phyloP scores from a whole-genome alignment of 2,797 vertebrate species.

The Ctenosaura bakeri region DNA sequence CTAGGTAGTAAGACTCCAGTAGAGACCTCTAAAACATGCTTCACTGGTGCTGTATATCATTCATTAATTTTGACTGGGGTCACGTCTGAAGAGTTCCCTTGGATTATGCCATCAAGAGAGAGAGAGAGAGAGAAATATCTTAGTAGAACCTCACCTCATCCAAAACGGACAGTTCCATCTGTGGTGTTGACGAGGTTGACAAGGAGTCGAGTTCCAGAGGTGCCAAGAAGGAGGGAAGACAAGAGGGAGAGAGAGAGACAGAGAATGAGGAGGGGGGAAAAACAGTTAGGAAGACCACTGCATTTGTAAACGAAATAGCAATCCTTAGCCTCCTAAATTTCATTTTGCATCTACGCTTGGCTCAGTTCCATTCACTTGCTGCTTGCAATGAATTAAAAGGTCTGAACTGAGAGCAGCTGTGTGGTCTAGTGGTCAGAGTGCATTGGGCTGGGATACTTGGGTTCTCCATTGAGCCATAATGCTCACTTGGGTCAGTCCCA shows the following conservation, averaged over 20 bases:
- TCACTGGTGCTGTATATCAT: too few species aligned
- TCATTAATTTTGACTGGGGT: not conserved
- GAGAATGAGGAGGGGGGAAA: not conserved
- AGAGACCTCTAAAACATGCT: too few species aligned
- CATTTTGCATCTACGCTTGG: fast-evolving
- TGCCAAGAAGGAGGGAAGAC: not conserved
- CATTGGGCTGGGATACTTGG: too few species aligned
- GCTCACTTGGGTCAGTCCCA: too few species aligned
- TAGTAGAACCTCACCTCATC: slow-evolving; percentile 29
- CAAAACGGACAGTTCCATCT: slow-evolving; percentile 18
- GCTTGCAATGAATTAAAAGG: not conserved
- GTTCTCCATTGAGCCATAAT: too few species aligned
- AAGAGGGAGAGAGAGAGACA: not conserved
- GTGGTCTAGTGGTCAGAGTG: not conserved
- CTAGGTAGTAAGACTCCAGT: not conserved
- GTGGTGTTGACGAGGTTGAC: not conserved
- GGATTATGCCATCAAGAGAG: not conserved
- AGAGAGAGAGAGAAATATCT: not conserved
- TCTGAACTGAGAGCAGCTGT: too few species aligned
- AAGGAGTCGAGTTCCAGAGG: not conserved
- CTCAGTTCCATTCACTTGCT: not conserved
- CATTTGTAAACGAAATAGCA: not conserved
- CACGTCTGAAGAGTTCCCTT: not conserved
- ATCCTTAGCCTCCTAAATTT: fast-evolving
- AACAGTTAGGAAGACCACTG: not conserved